Base-by-base conservation (phyloP, 2,888 invertebrate species). In the Pediacus dermestoides region DNA sequence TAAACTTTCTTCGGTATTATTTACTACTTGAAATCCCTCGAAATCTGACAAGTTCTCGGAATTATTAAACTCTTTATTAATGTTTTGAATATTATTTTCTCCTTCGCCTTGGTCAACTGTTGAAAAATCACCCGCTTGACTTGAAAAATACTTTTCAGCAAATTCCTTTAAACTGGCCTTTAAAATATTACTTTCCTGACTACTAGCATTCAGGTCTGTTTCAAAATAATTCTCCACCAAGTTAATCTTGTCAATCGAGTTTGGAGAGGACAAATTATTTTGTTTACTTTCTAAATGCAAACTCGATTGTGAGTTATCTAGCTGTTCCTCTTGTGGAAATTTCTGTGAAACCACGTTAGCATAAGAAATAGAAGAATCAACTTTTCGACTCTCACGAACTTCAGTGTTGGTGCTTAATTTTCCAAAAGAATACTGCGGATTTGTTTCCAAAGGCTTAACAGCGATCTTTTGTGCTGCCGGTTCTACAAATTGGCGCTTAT, bases 301-400 rank as follows among this genome's bases (percentile, higher is more conserved):
- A n/a, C n/a, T n/a, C n/a, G n/a, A n/a, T n/a, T n/a, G n/a, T n/a
- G n/a, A n/a, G n/a, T n/a, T n/a, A n/a, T n/a, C n/a, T n/a, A n/a
- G n/a, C n/a, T n/a, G n/a, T n/a, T n/a, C n/a, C n/a, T n/a, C 11
- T 23, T 16, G 10, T 6, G 18, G 31, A 30, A 40, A 16, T 21
- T 11, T 48, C 30, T 60, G 52, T 12, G 51, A 50, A 16, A 56
- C 46, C 37, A 58, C 32, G 39, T 46, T 57, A 6, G 61, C 59
- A 44, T 57, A 58, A 6, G 58, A 58, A 23, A 61, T 41, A 15
- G 36, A 14, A 8, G 57, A 36, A n/a, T 39, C 39, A 4, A 61
- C 61, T 30, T 57, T 55, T 41, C 58, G 58, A 34, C 55, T 58
- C 31, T 55, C 54, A 39, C 53, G 57, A 14, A 28, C 7, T 40